Evolutionary conservation across 2,797 vertebrate species (phyloP).

Genomic region (Phoeniculus purpureus): DNA sequence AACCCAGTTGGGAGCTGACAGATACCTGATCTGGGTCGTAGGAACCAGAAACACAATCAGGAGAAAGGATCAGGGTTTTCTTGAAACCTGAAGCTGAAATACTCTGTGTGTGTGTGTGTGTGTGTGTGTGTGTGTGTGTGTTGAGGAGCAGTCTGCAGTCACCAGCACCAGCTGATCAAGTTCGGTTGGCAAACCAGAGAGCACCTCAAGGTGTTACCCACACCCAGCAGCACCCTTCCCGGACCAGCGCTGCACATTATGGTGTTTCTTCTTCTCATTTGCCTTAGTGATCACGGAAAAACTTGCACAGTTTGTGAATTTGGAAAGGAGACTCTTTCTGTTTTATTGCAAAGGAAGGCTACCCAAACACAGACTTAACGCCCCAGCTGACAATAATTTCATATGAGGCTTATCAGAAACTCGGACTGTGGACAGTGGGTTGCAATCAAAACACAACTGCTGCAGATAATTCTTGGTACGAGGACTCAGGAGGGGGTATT

Average conservation of each 20-base stretch:
- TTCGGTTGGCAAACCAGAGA: neutral
- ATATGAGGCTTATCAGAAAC: neutral
- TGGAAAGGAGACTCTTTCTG: neutral
- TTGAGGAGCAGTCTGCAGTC: too few relatives aligned
- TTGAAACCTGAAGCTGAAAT: neutral
- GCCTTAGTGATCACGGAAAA: neutral
- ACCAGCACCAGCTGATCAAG: too few relatives aligned
- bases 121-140: neutral
- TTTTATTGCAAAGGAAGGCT: neutral
- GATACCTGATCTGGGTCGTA: neutral
- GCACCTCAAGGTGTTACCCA: neutral
- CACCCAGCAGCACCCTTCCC: neutral
- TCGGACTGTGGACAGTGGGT: neutral
- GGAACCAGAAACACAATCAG: neutral
- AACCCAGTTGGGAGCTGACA: neutral
- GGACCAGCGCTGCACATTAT: neutral
- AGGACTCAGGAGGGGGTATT: neutral
- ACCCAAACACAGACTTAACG: neutral
- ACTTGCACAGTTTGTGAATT: neutral
- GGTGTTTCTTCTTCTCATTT: neutral
- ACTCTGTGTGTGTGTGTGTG: neutral
- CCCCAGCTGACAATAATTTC: neutral
- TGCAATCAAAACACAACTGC: slow-evolving; percentile 39
- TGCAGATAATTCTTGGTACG: slow-evolving; percentile 1
- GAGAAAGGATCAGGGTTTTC: neutral